Conservation (phyloP, 1,140 invertebrate genomes). For the Cyclina sinensis region DNA sequence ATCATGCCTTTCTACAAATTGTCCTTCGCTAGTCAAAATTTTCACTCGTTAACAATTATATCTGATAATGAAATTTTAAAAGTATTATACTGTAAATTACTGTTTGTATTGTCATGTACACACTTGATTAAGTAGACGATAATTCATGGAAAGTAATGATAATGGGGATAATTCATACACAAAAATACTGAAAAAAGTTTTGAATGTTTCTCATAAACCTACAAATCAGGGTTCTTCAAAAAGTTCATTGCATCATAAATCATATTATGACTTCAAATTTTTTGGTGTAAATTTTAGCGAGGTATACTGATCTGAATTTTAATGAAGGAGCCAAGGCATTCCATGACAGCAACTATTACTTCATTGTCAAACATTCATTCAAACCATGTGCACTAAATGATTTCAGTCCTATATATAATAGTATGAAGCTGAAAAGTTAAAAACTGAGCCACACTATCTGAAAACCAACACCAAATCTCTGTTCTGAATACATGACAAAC, state of each 20-base stretch:
- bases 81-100: neutral
- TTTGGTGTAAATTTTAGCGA: too few species aligned
- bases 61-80: neutral
- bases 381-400: too few species aligned
- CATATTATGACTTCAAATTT: neutral
- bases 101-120: neutral
- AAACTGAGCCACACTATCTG: too few species aligned
- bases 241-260: neutral
- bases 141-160: neutral
- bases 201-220: slow-evolving; percentile 21
- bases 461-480: too few species aligned
- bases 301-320: too few species aligned
- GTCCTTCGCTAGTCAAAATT: slow-evolving; percentile 30
- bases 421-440: too few species aligned
- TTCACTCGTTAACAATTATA: slow-evolving; percentile 28
- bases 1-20: neutral
- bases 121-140: slow-evolving; percentile 13
- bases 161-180: neutral
- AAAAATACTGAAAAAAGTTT: neutral
- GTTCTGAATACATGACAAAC: too few species aligned
- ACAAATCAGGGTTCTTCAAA: neutral
- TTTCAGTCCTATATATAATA: too few species aligned
- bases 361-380: too few species aligned
- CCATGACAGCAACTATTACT: too few species aligned
- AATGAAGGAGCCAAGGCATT: too few species aligned